phyloP scores from a whole-genome alignment of 2,797 vertebrate species.

The Coregonus sp. region DNA sequence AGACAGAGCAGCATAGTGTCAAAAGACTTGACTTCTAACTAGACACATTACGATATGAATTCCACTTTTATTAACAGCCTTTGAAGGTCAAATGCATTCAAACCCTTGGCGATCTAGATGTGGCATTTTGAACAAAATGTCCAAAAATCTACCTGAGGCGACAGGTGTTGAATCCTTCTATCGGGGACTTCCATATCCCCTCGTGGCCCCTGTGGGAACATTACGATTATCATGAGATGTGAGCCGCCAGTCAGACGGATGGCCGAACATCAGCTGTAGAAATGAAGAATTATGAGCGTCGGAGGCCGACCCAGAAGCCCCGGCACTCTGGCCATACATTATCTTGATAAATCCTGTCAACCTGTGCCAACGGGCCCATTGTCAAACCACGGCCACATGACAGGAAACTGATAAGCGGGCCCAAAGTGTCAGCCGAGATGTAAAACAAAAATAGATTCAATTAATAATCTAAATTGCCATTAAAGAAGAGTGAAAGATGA shows the following conservation, averaged over 20 bases:
- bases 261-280: constrained; percentile 35
- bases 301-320: constrained; percentile 47
- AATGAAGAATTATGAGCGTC: constrained; percentile 69
- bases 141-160: background rate
- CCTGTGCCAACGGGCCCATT: constrained; percentile 57
- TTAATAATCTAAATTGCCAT: constrained; percentile 73
- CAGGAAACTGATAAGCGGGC: constrained; percentile 72
- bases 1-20: no score
- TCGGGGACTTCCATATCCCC: constrained; percentile 26
- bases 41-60: background rate
- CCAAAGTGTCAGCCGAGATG: constrained; percentile 64
- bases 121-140: background rate
- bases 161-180: constrained; percentile 2
- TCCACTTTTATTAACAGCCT: constrained; percentile 1
- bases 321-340: constrained; percentile 65
- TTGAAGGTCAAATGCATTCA: constrained; percentile 2
- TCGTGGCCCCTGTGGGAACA: constrained; percentile 3
- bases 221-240: constrained; percentile 36
- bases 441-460: constrained; percentile 76
- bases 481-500: constrained; percentile 59
- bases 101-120: background rate
- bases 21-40: background rate
- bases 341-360: constrained; percentile 67
- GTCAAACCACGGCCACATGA: constrained; percentile 67
- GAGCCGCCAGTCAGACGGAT: constrained; percentile 44